Base-by-base conservation (phyloP, 1,140 invertebrate genomes). In the Drosophila guanche region DNA sequence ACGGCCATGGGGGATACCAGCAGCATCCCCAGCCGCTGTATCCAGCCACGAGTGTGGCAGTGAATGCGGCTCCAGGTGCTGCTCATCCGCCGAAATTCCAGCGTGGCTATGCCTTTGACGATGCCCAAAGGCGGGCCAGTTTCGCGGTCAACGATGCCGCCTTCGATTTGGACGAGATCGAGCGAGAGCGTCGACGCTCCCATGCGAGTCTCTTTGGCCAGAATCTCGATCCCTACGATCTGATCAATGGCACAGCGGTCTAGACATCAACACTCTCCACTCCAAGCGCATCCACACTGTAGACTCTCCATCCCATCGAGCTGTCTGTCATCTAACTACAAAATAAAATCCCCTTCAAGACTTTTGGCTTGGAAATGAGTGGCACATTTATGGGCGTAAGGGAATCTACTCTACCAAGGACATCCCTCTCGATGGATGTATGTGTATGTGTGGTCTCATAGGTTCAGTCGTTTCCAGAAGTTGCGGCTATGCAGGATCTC, bases 111-210 rank as follows among this genome's bases (percentile, higher is more conserved):
- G 90, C 90, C 0, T 91, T 91, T 25, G 90, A 91, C 40, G 90
- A 91, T 43, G 77, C 65, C 4, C 90, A 90, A 22, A 65, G 86
- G 4, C 73, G 90, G 1, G 20, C 79, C 5, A 90, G 89, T 43
- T 69, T 60, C 12, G 62, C 61, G 4, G 46, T 75, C 16, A 62
- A 54, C 42, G 89, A 89, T 14, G 79, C 65, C 2, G 72, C 81
- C 33, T 91, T 90, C 40, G 90, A 91, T 65, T 52, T 91, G 25
- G 90, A 91, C 25, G 78, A 90, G 43, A 90, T 91, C 27, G 91
- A 91, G 12, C 63, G 78, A 20, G 91, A 91, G 40, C 65, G 90
- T 0, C 68, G 90, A 4, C 81, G 88, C n/a, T 91, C 91, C 4
- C 90, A 91, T 73, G 90, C 90, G 10, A 90, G 68, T 42, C 79